A percentile compares a stretch with the other conserved stretches of the same genome.
Evolutionary conservation across 2,113 vertebrate species (phyloP).

Genomic region (Onychostruthus taczanowskii): DNA sequence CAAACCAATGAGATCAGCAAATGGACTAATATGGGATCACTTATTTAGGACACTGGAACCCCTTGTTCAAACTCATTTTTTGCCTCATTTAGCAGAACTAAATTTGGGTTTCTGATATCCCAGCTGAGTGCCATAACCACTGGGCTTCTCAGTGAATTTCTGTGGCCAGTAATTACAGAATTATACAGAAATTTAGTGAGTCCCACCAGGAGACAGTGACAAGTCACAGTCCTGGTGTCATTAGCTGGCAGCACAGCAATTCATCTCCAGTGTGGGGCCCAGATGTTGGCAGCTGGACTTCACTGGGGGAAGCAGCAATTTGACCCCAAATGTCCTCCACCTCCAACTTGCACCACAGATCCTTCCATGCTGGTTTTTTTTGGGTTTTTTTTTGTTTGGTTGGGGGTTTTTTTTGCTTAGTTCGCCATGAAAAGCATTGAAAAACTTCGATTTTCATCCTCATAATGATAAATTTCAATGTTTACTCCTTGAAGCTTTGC

Average conservation of each 20-base stretch:
- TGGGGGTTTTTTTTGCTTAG: neutral
- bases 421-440: neutral
- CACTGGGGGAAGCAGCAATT: neutral
- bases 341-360: neutral
- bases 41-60: neutral
- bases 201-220: neutral
- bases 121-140: neutral
- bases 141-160: neutral
- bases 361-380: neutral
- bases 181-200: neutral
- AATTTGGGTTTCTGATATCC: neutral
- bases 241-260: neutral
- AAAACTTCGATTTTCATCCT: neutral
- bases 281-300: neutral
- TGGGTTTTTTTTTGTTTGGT: too few relatives aligned
- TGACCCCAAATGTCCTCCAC: neutral
- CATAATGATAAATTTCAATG: neutral
- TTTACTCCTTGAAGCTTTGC: neutral
- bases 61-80: neutral
- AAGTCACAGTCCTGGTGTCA: neutral
- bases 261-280: rapidly evolving
- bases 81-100: neutral
- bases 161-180: neutral
- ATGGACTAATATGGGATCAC: neutral
- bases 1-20: neutral